These are phyloP conservation scores for Idaea aversata DNA, from an alignment of 2,888 invertebrate species.

Conservation along the genomic window DNA sequence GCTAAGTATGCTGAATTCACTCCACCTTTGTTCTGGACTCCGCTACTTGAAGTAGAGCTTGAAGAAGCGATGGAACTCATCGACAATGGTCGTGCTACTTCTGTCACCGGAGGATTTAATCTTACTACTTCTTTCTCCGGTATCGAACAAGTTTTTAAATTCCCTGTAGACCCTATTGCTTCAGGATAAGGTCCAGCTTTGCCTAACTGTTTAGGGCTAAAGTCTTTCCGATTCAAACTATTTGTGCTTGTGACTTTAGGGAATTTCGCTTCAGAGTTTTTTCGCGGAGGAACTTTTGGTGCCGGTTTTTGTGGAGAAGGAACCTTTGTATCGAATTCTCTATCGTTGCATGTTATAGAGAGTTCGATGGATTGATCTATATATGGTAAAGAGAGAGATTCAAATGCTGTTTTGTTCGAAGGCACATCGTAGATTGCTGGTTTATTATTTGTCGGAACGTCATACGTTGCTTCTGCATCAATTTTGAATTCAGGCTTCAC, in stretches of 20 bases:
- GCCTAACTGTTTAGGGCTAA: slow-evolving; percentile 56
- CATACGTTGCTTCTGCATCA: slow-evolving; percentile 59
- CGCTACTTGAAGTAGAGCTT: slow-evolving; percentile 83
- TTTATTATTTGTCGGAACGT: slow-evolving; percentile 70
- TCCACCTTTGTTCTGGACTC: slow-evolving; percentile 82
- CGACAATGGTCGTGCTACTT: slow-evolving; percentile 84
- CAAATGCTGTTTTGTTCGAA: slow-evolving; percentile 68
- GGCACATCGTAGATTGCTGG: slow-evolving; percentile 74
- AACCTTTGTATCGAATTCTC: slow-evolving; percentile 73
- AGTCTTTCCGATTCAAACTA: slow-evolving; percentile 68
- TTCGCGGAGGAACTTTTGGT: slow-evolving; percentile 41
- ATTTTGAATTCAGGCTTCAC: slow-evolving; percentile 63
- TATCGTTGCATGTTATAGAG: slow-evolving; percentile 72
- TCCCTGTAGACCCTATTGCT: slow-evolving; percentile 65
- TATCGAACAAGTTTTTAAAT: slow-evolving; percentile 57
- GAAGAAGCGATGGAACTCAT: slow-evolving; percentile 90
- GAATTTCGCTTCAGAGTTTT: slow-evolving; percentile 47
- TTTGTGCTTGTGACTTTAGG: slow-evolving; percentile 59
- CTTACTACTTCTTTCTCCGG: slow-evolving; percentile 70
- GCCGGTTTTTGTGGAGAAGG: slow-evolving; percentile 60
- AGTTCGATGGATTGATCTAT: slow-evolving; percentile 75
- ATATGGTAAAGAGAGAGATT: slow-evolving; percentile 69
- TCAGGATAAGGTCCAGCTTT: slow-evolving; percentile 66
- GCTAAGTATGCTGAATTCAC: slow-evolving; percentile 90
- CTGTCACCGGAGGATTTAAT: slow-evolving; percentile 76